Percentiles rank a stretch among this genome's conserved stretches.
Evolutionary conservation across 2,113 vertebrate genomes (phyloP).

Genomic region (Ariopsis seemanni): DNA sequence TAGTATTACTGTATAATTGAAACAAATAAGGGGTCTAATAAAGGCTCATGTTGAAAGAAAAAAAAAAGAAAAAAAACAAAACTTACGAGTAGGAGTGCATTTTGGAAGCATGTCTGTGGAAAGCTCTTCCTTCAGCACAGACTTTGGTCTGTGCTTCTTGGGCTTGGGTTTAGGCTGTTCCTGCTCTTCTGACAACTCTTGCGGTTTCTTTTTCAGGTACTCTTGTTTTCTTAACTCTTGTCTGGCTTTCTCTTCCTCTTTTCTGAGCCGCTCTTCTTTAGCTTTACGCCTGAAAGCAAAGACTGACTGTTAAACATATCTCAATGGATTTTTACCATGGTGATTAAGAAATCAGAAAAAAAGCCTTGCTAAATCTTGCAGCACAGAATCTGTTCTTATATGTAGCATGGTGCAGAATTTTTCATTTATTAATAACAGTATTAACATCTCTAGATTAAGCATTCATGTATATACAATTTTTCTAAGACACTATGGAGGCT

Average conservation of each 20-base stretch:
- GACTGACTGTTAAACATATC: too few relatives aligned
- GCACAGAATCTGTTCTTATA: not conserved
- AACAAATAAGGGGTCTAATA: not conserved
- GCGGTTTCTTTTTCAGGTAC: slow-evolving; percentile 90
- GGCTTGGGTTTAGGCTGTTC: slow-evolving; percentile 83
- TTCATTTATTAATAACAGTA: not conserved
- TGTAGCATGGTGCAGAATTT: too few relatives aligned
- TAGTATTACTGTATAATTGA: not conserved
- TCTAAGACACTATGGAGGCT: not conserved
- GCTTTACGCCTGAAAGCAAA: slow-evolving; percentile 82
- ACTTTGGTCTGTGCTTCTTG: slow-evolving; percentile 86
- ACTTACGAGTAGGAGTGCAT: slow-evolving; percentile 84
- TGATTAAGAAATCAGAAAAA: not conserved
- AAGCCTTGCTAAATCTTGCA: not conserved
- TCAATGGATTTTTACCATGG: not conserved
- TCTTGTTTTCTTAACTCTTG: slow-evolving; percentile 96
- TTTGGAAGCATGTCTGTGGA: slow-evolving; percentile 80
- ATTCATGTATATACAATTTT: not conserved
- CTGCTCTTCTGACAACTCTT: slow-evolving; percentile 89
- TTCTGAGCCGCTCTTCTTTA: slow-evolving; percentile 89
- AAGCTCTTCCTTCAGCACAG: slow-evolving; percentile 85
- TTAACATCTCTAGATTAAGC: not conserved
- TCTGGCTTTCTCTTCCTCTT: slow-evolving; percentile 93
- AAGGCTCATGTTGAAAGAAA: not conserved
- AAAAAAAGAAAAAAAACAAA: not conserved